These are phyloP conservation scores for Brevimyrus niger DNA, from an alignment of 2,113 vertebrate genomes.

Conservation along the genomic window DNA sequence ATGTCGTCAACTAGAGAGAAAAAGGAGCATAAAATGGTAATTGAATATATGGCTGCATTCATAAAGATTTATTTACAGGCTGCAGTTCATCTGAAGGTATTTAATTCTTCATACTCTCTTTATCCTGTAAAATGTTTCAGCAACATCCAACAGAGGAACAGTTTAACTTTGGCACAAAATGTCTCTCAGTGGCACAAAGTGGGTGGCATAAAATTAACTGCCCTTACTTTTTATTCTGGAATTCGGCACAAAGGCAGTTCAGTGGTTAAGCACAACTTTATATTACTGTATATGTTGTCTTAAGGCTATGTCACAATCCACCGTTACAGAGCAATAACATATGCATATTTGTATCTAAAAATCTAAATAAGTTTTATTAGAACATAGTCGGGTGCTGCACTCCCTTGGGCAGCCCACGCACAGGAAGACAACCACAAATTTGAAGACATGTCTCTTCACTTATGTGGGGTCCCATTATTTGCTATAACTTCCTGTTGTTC, in stretches of 20 bases:
- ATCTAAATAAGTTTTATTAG: not conserved
- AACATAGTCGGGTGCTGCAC: not conserved
- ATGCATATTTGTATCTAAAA: not conserved
- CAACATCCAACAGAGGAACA: not conserved
- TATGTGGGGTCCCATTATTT: conserved; percentile 31
- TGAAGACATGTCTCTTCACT: conserved; percentile 26
- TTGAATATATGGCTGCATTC: conserved; percentile 8
- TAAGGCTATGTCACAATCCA: not conserved
- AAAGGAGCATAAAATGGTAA: conserved; percentile 42
- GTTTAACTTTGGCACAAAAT: not conserved
- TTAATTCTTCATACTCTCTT: not conserved
- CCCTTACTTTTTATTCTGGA: not conserved
- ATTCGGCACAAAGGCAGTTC: not conserved
- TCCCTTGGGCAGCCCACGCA: conserved; percentile 16
- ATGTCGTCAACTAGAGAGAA: conserved; percentile 87
- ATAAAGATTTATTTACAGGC: conserved; percentile 1
- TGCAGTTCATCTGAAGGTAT: not conserved
- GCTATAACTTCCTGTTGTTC: conserved; percentile 66
- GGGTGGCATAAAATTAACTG: not conserved
- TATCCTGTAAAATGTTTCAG: not conserved
- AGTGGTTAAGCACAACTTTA: not conserved
- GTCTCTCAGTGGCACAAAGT: not conserved
- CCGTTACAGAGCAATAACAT: not conserved
- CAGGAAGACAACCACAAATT: conserved; percentile 19
- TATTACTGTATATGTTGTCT: not conserved